phyloP scores from a whole-genome alignment of 2,888 invertebrate genomes.

The Tachina fera region DNA sequence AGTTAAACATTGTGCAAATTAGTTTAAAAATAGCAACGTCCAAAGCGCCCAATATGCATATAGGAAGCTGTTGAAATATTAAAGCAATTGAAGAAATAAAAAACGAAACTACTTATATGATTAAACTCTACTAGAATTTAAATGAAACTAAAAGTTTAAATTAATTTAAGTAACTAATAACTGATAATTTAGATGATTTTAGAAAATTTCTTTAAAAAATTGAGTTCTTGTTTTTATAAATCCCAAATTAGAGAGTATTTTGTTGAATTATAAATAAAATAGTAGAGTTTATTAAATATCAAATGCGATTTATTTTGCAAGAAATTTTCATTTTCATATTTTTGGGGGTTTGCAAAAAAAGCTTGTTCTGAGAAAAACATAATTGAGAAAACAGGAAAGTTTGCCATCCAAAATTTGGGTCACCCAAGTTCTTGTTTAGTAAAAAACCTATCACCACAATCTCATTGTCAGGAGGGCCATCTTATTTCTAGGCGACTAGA shows the following conservation, averaged over 20 bases:
- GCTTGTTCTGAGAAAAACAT: no score
- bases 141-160: background rate
- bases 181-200: background rate
- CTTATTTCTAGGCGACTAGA: no score
- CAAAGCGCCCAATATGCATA: conserved; percentile 42
- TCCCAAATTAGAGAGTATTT: conserved; percentile 7
- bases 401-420: no score
- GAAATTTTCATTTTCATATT: background rate
- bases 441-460: no score
- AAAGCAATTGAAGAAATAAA: conserved; percentile 3
- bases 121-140: background rate
- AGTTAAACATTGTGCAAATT: conserved; percentile 23
- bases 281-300: conserved; percentile 11
- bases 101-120: background rate
- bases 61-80: conserved; percentile 29
- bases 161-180: background rate
- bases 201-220: background rate
- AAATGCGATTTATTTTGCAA: background rate
- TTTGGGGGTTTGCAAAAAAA: no score
- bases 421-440: no score
- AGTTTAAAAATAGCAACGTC: background rate
- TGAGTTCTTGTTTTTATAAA: conserved; percentile 3
- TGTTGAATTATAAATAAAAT: conserved; percentile 38
- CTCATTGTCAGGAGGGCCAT: no score
- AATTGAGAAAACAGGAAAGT: no score